Percentiles rank a stretch among this genome's conserved stretches.
These are phyloP conservation scores for Eupithecia subfuscata DNA, from an alignment of 2,888 invertebrate genomes.

Conservation along the genomic window DNA sequence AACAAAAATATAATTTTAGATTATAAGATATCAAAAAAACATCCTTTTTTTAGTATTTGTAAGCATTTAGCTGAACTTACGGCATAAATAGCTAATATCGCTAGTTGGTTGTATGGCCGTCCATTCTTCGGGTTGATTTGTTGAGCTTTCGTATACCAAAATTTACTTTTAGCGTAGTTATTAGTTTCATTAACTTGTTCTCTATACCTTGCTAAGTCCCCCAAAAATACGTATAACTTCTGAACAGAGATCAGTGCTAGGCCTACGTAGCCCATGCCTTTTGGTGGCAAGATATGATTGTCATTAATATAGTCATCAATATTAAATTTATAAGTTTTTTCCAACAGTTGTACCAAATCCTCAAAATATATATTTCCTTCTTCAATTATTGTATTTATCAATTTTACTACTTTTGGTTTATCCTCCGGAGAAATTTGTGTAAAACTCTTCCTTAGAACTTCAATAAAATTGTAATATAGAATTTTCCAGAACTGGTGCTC, in stretches of 20 bases:
- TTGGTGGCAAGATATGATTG: slow-evolving; percentile 83
- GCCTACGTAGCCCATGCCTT: slow-evolving; percentile 87
- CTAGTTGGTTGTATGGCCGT: slow-evolving; percentile 97
- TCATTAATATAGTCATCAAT: slow-evolving; percentile 85
- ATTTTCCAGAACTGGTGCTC: slow-evolving; percentile 97
- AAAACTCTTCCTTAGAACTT: slow-evolving; percentile 89
- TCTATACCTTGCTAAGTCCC: slow-evolving; percentile 96
- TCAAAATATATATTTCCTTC: slow-evolving; percentile 93
- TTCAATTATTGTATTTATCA: slow-evolving; percentile 88
- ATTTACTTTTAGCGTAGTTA: slow-evolving; percentile 89
- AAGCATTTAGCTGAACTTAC: slow-evolving; percentile 78
- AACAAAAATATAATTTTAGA: slow-evolving; percentile 55
- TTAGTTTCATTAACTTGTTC: slow-evolving; percentile 92
- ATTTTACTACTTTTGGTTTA: slow-evolving; percentile 86
- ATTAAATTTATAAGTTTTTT: slow-evolving; percentile 90
- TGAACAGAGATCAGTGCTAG: slow-evolving; percentile 93
- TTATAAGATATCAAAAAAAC: background rate
- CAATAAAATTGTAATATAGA: slow-evolving; percentile 94
- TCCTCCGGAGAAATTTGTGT: slow-evolving; percentile 84
- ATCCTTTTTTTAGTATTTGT: background rate
- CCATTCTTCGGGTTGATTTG: slow-evolving; percentile 97
- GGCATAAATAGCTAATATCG: slow-evolving; percentile 92
- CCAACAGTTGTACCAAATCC: slow-evolving; percentile 87
- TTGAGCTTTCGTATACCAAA: slow-evolving; percentile 97
- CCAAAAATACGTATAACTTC: slow-evolving; percentile 94